Evolutionary conservation across 2,113 vertebrate species (phyloP).

Genomic region (Periophthalmus modestus): DNA sequence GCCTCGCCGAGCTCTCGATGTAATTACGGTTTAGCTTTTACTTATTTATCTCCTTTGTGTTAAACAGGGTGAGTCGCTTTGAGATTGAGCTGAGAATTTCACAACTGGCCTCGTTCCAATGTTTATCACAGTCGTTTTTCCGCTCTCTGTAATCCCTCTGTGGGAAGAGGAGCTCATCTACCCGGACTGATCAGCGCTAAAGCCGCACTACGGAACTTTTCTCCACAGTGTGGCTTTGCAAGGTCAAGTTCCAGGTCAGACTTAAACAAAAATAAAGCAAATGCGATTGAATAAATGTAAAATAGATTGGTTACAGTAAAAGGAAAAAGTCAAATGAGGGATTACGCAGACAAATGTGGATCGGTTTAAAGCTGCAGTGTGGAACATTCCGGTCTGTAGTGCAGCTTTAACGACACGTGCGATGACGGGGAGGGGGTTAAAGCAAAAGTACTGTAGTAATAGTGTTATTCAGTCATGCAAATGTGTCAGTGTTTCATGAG

Average conservation of each 20-base stretch:
- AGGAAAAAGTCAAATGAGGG: no score
- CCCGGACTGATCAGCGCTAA: not conserved
- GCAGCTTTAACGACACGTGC: no score
- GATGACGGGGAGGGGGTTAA: not conserved
- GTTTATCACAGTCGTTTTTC: conserved; percentile 34
- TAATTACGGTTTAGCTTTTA: conserved; percentile 19
- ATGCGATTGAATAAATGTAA: no score
- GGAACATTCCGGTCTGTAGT: no score
- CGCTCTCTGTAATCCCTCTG: conserved; percentile 19
- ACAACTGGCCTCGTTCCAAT: conserved; percentile 16
- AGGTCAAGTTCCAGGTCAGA: no score
- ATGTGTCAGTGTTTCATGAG: not conserved
- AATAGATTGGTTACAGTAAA: no score
- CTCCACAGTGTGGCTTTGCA: no score
- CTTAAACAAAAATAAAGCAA: no score
- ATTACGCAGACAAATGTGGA: no score
- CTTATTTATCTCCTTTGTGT: conserved; percentile 43
- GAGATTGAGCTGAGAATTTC: conserved; percentile 20
- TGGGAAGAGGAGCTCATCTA: conserved; percentile 21
- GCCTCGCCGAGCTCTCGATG: conserved; percentile 29
- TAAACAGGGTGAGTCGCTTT: conserved; percentile 24
- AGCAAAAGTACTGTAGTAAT: not conserved
- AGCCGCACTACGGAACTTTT: conserved; percentile 3
- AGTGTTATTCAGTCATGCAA: not conserved
- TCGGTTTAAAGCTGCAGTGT: no score